phyloP scores from a whole-genome alignment of 1,140 invertebrate genomes.

The Drosophila oshimai region DNA sequence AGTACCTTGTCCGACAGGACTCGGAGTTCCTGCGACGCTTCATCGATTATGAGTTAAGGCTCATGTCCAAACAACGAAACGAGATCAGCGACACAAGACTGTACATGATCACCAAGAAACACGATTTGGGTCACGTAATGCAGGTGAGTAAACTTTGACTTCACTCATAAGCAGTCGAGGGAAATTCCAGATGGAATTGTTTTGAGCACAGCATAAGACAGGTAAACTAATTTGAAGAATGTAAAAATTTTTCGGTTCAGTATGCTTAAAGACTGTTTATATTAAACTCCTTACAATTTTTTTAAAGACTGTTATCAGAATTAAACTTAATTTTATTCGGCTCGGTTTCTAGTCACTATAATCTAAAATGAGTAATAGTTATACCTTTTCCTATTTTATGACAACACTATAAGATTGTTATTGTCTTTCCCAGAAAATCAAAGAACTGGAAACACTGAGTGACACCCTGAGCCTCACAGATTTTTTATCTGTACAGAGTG shows the following conservation, averaged over 20 bases:
- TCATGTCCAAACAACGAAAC: slow-evolving; percentile 32
- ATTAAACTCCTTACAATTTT: too few species aligned
- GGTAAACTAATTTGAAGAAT: too few species aligned
- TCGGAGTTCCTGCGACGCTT: slow-evolving; percentile 2
- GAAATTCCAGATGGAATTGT: too few species aligned
- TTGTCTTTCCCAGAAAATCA: slow-evolving; percentile 22
- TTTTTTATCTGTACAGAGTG: slow-evolving; percentile 55
- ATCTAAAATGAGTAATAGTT: too few species aligned
- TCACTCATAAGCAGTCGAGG: too few species aligned
- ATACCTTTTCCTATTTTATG: not conserved
- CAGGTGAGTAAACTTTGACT: slow-evolving; percentile 34
- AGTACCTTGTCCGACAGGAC: not conserved
- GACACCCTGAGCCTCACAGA: slow-evolving; percentile 46
- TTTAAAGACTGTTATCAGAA: too few species aligned
- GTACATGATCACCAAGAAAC: slow-evolving; percentile 43
- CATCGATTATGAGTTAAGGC: slow-evolving; percentile 4
- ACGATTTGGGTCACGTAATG: slow-evolving; percentile 26
- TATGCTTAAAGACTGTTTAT: too few species aligned
- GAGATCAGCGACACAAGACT: slow-evolving; percentile 57
- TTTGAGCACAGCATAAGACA: too few species aligned
- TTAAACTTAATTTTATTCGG: too few species aligned
- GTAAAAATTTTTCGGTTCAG: too few species aligned
- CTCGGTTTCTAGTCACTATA: too few species aligned
- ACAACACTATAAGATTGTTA: too few species aligned
- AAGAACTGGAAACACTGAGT: slow-evolving; percentile 44